phyloP scores from a whole-genome alignment of 2,113 vertebrate species.

The Nasalis larvatus region DNA sequence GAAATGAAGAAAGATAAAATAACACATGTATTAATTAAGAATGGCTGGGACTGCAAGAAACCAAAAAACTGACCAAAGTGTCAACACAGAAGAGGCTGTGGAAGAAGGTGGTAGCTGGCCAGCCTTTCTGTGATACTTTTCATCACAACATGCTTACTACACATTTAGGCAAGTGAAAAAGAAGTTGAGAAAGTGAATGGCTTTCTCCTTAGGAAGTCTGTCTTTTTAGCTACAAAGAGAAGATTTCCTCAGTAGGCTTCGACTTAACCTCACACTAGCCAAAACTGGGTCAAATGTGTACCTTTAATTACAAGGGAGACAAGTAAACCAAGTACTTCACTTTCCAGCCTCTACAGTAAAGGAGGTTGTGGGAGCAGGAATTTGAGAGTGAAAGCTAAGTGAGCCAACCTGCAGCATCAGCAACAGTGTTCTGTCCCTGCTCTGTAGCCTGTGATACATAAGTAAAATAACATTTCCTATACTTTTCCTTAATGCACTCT shows the following conservation, averaged over 20 bases:
- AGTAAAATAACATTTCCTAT: not conserved
- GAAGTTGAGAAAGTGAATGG: not conserved
- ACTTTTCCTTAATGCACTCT: no score
- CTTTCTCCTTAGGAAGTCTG: not conserved
- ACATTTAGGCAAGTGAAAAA: not conserved
- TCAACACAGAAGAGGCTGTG: not conserved
- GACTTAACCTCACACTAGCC: not conserved
- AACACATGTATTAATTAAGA: not conserved
- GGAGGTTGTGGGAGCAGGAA: not conserved
- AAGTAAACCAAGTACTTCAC: not conserved
- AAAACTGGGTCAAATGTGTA: not conserved
- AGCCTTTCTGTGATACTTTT: not conserved
- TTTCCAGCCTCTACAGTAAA: not conserved
- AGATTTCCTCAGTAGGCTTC: not conserved
- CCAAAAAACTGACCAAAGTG: not conserved
- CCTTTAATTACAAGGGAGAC: not conserved
- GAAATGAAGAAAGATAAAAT: not conserved
- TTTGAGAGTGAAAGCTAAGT: not conserved
- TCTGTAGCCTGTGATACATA: no score
- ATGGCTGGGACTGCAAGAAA: not conserved
- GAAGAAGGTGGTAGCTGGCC: not conserved
- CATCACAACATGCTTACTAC: not conserved
- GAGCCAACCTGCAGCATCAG: not conserved
- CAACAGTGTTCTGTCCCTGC: rapidly evolving
- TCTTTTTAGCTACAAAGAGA: not conserved